Conservation (phyloP, 2,888 invertebrate species). For the Neoitamus cyanurus region DNA sequence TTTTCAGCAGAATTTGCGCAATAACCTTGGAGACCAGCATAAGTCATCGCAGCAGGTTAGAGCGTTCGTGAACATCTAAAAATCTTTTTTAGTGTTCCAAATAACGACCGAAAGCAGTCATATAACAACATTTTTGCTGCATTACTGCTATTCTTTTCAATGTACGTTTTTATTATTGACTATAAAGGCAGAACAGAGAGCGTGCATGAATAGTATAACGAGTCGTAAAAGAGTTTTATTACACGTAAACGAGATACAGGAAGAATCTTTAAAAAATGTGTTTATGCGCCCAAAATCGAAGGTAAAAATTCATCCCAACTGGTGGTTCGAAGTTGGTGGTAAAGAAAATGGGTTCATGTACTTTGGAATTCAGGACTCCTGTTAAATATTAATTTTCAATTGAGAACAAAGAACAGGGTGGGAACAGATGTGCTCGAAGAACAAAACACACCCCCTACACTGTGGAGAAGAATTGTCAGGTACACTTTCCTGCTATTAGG, state of each 20-base stretch:
- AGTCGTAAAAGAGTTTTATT: slow-evolving; percentile 7
- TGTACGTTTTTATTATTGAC: not conserved
- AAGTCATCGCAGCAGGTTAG: not conserved
- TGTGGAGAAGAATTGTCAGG: not conserved
- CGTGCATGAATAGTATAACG: slow-evolving; percentile 19
- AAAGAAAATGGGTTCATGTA: not conserved
- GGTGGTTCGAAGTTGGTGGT: not conserved
- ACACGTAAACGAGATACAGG: not conserved
- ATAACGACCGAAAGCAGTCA: not conserved
- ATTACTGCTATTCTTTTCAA: not conserved
- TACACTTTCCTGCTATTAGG: not conserved
- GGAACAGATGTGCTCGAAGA: not conserved
- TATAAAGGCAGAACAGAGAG: not conserved
- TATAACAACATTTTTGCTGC: not conserved
- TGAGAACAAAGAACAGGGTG: not conserved
- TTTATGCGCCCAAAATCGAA: not conserved
- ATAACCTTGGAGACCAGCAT: not conserved
- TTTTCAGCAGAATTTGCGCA: not conserved
- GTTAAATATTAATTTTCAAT: not conserved
- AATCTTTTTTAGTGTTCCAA: not conserved
- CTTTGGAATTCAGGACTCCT: not conserved
- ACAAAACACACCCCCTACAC: not conserved
- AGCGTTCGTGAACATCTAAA: not conserved
- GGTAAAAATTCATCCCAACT: not conserved
- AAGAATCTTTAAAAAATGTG: not conserved